Evolutionary conservation across 2,888 invertebrate species (phyloP), one percentile per base, ranked within the genome.

Genomic region (Micropterix aruncella): DNA sequence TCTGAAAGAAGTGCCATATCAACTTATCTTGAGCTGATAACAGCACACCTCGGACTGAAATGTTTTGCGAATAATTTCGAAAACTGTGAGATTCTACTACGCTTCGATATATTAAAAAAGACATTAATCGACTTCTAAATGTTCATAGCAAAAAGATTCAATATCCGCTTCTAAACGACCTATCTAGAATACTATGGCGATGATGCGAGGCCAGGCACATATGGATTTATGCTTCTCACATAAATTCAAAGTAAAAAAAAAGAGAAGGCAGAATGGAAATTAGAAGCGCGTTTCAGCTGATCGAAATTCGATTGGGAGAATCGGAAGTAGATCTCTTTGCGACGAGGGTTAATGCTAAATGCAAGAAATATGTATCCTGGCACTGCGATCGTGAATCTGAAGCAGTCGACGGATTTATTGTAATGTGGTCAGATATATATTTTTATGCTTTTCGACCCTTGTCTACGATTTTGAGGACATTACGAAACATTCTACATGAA

Each of bases 111-210:
- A 40, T 50, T 52, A 5, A 53, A 52, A 9, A 52, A 52, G 2
- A 44, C 52, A 4, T 43, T 50, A 15, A 52, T 50, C 41, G 49
- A 54, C 14, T 54, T 53, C 45, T 43, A 46, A 42, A 53, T 51
- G 51, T 51, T 52, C 3, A n/a, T n/a, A n/a, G n/a, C n/a, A n/a
- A n/a, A 27, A 44, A 49, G 27, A 44, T 54, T 3, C 44, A 51
- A 40, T 53, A 48, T 44, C 41, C 42, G 0, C 44, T 52, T 4
- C 46, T 54, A 16, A 49, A 52, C 41, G 27, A 40, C 18, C 17
- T 56, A 37, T 42, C 52, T n/a, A 45, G 49, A 16, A 41, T 52
- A 14, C 55, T 59, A 38, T 54, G 52, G 52, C 39, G 48, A 16
- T 46, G 46, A 42, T 46, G 46, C 40, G 43, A 46, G 18, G 18